phyloP scores from a whole-genome alignment of 2,113 vertebrate species.

The Triplophysa rosa region DNA sequence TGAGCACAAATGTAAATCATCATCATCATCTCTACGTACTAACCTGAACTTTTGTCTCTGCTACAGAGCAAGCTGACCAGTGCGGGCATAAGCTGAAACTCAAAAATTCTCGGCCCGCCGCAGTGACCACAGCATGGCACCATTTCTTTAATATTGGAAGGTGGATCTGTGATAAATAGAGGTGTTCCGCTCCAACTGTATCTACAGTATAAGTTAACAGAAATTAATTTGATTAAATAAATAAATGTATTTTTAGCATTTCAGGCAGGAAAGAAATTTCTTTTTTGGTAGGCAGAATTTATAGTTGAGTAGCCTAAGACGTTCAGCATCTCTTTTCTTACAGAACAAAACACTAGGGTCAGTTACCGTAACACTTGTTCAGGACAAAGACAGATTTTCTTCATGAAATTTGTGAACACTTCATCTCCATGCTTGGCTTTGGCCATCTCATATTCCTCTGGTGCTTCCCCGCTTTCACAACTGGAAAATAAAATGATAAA shows the following conservation, averaged over 20 bases:
- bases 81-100: slow-evolving; percentile 86
- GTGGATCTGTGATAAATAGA: slow-evolving; percentile 71
- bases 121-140: slow-evolving; percentile 73
- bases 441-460: slow-evolving; percentile 81
- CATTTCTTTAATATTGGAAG: slow-evolving; percentile 47
- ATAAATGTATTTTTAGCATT: too few relatives aligned
- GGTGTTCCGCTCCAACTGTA: slow-evolving; percentile 81
- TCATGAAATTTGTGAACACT: slow-evolving; percentile 81
- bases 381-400: slow-evolving; percentile 77
- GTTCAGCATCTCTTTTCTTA: too few relatives aligned
- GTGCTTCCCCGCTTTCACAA: slow-evolving; percentile 57
- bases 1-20: background rate
- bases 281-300: too few relatives aligned
- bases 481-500: background rate
- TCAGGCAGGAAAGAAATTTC: too few relatives aligned
- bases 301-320: too few relatives aligned
- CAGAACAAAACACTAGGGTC: background rate
- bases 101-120: slow-evolving; percentile 75
- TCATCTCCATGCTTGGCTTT: slow-evolving; percentile 71
- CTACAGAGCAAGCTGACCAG: slow-evolving; percentile 78
- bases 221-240: background rate
- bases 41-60: slow-evolving; percentile 61
- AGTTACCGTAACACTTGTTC: slow-evolving; percentile 79
- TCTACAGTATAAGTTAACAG: slow-evolving; percentile 3
- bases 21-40: too few relatives aligned